Evolutionary conservation across 2,797 vertebrate species (phyloP).

Genomic region (Ctenopoma kingsleyae): DNA sequence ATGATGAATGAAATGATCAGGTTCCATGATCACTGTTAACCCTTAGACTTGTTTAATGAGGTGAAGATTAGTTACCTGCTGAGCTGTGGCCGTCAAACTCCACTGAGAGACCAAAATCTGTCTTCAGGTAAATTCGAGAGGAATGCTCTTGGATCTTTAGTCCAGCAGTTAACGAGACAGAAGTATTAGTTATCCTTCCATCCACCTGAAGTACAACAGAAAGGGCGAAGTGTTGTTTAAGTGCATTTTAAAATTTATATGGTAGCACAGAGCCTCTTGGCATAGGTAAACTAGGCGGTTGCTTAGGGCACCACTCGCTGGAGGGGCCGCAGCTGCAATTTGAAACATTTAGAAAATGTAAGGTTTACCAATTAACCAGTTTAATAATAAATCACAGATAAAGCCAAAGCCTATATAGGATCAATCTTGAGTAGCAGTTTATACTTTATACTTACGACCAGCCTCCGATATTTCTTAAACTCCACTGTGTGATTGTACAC

Average conservation of each 20-base stretch:
- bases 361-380: too few relatives aligned
- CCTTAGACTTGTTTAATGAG: neutral
- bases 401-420: neutral
- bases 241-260: neutral
- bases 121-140: slow-evolving; percentile 82
- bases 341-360: too few relatives aligned
- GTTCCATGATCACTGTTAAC: neutral
- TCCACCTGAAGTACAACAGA: slow-evolving; percentile 78
- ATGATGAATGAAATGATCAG: neutral
- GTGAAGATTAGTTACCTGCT: slow-evolving; percentile 79
- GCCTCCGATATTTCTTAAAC: slow-evolving; percentile 74
- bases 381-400: too few relatives aligned
- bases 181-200: slow-evolving; percentile 74
- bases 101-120: slow-evolving; percentile 88
- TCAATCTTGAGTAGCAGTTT: too few relatives aligned
- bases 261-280: neutral
- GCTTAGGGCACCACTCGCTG: too few relatives aligned
- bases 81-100: slow-evolving; percentile 81
- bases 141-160: slow-evolving; percentile 79
- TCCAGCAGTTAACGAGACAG: slow-evolving; percentile 80
- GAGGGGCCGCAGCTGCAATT: too few relatives aligned
- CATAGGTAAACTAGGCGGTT: too few relatives aligned
- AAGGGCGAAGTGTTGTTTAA: neutral
- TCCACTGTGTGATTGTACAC: slow-evolving; percentile 87
- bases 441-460: slow-evolving; percentile 81